Conservation (phyloP, 1,140 invertebrate species). For the Calliphora vicina region DNA sequence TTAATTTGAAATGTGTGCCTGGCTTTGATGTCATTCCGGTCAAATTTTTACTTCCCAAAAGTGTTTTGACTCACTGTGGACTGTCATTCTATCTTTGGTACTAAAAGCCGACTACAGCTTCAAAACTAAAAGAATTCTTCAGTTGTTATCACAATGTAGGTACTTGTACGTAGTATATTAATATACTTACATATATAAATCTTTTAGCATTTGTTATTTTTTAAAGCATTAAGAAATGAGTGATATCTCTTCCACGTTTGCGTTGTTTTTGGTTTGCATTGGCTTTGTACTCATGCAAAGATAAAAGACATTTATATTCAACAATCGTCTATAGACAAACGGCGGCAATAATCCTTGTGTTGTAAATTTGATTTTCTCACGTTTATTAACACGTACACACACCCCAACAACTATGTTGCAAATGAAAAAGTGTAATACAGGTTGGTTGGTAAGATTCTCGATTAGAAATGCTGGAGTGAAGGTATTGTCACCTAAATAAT, state of each 20-base stretch:
- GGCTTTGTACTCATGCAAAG: background rate
- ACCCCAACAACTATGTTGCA: background rate
- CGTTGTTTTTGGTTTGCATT: background rate
- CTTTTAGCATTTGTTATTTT: background rate
- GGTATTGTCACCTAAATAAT: background rate
- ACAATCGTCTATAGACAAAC: conserved; percentile 14
- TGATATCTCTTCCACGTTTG: background rate
- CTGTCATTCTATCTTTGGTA: too few species aligned
- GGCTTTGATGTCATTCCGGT: too few species aligned
- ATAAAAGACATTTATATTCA: conserved; percentile 24
- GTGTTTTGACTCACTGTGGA: too few species aligned
- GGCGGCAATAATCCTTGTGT: conserved; percentile 16
- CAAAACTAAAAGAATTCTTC: background rate
- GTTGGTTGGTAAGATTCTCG: background rate
- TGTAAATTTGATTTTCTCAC: conserved; percentile 32
- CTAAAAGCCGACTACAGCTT: too few species aligned
- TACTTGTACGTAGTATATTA: background rate
- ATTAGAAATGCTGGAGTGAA: background rate
- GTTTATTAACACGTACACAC: background rate
- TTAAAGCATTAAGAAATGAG: background rate
- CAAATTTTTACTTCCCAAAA: too few species aligned
- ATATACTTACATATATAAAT: too few species aligned
- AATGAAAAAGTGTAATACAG: background rate
- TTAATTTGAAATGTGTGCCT: too few species aligned
- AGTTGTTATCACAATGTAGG: too few species aligned